Evolutionary conservation across 2,113 vertebrate species (phyloP), one percentile per base, ranked within the genome.

Genomic region (Mellivora capensis): DNA sequence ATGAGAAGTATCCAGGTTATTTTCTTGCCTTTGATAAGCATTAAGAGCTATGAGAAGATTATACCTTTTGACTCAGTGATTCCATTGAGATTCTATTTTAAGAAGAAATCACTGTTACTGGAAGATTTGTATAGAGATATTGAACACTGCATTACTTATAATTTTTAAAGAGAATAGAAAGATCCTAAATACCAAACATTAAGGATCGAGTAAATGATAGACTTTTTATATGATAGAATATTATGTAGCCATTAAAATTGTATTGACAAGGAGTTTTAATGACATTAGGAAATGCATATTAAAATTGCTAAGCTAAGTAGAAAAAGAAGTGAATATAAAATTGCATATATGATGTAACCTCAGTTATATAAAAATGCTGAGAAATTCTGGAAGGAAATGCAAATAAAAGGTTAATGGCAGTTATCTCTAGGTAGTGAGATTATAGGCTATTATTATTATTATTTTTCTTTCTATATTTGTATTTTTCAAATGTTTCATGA

Each of bases 351-450:
- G 42, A 69, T 91, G 37, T 62, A 20, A 87, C 93, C 74, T 89
- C 69, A 82, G 52, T 90, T 85, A 94, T 29, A 34, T 67, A 76
- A 88, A 72, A 96, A 79, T 77, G 29, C 21, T 69, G 39, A 89
- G 47, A 91, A 79, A 80, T 80, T 94, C 74, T 95, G 29, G 39
- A 82, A 93, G n/a, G 9, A 94, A 93, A 84, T n/a, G 37, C 52
- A 90, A 88, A 88, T 89, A 84, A 79, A 94, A 97, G 13, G 18
- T 97, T 92, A 90, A 84, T 92, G 72, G 13, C 15, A 37, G 7
- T 93, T 86, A 61, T 79, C 23, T 54, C 15, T 93, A 89, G 47
- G 42, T 89, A 42, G 44, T 91, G 44, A 93, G 52, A 72, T 91
- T 93, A 23, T 34, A 17, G 72, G 17, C 21, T 37, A 83, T 91